A percentile compares a stretch with the other conserved stretches of the same genome.
Evolutionary conservation across 2,888 invertebrate genomes (phyloP).

Genomic region (Tinea semifulvella): DNA sequence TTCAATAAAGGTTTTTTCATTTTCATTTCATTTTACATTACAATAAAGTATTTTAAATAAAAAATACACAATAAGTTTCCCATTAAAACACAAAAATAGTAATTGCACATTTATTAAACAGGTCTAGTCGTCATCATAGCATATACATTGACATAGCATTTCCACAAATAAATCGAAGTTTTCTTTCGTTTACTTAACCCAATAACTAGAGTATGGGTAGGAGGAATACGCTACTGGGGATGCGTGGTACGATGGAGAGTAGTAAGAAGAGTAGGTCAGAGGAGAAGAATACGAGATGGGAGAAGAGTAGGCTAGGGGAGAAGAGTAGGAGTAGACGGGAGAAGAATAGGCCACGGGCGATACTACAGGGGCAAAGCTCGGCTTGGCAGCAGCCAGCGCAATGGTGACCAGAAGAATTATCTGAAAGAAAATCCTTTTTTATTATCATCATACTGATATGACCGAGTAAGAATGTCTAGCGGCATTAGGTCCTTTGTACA

Average conservation of each 20-base stretch:
- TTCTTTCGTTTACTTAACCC: neutral
- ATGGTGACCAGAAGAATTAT: slow-evolving; percentile 30
- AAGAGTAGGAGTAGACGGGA: slow-evolving; percentile 17
- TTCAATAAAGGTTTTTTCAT: too few relatives aligned
- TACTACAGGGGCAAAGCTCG: slow-evolving; percentile 22
- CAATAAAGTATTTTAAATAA: too few relatives aligned
- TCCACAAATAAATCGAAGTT: too few relatives aligned
- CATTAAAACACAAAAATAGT: neutral
- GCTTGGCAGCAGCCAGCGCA: slow-evolving; percentile 42
- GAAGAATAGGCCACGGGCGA: slow-evolving; percentile 13
- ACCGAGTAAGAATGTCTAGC: too few relatives aligned
- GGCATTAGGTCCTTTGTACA: too few relatives aligned
- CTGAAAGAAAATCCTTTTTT: too few relatives aligned
- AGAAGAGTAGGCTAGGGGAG: slow-evolving; percentile 18
- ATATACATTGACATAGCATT: too few relatives aligned
- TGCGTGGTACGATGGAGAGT: slow-evolving; percentile 14
- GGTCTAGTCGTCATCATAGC: neutral
- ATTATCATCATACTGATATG: too few relatives aligned
- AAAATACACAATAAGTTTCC: too few relatives aligned
- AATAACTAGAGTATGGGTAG: slow-evolving; percentile 1
- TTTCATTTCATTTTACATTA: too few relatives aligned
- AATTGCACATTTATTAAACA: neutral
- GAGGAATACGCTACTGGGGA: neutral
- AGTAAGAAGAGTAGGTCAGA: slow-evolving; percentile 17
- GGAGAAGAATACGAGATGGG: slow-evolving; percentile 22